These are phyloP conservation scores for Eulemur macaco DNA, from an alignment of 2,113 vertebrate genomes.

Conservation along the genomic window DNA sequence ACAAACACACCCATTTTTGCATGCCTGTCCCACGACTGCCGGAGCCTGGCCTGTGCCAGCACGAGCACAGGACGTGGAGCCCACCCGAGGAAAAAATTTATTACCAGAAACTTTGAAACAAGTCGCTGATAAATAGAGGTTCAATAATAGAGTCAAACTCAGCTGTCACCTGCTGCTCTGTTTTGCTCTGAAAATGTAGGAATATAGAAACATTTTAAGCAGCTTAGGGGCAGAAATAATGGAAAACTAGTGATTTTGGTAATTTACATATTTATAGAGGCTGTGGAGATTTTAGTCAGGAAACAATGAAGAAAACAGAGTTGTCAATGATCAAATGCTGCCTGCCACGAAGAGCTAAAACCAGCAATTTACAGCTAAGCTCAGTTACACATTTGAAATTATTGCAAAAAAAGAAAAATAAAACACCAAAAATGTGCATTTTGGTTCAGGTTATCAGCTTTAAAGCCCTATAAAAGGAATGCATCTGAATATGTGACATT, in stretches of 20 bases:
- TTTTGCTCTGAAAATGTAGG: constrained; percentile 56
- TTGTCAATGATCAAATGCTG: constrained; percentile 61
- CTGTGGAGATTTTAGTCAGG: constrained; percentile 46
- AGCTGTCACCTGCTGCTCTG: constrained; percentile 71
- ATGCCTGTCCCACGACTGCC: not conserved
- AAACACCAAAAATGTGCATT: constrained; percentile 16
- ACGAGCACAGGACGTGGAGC: not conserved
- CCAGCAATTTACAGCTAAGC: constrained; percentile 73
- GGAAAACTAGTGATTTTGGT: constrained; percentile 54
- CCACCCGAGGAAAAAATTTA: not conserved
- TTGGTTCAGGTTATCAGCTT: constrained; percentile 48
- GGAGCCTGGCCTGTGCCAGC: not conserved
- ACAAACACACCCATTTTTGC: not conserved
- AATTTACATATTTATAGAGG: constrained; percentile 69
- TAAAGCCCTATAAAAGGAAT: constrained; percentile 43
- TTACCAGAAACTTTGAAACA: constrained; percentile 59
- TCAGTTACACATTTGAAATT: constrained; percentile 74
- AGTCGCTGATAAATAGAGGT: constrained; percentile 61
- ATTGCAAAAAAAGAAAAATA: not conserved
- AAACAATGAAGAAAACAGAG: constrained; percentile 71
- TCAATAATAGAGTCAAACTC: constrained; percentile 52
- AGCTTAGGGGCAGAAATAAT: constrained; percentile 54
- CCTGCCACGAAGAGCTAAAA: constrained; percentile 58
- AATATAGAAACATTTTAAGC: constrained; percentile 66
- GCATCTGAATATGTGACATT: constrained; percentile 55